Conservation (phyloP, 1,140 invertebrate genomes). For the Microplitis demolitor region DNA sequence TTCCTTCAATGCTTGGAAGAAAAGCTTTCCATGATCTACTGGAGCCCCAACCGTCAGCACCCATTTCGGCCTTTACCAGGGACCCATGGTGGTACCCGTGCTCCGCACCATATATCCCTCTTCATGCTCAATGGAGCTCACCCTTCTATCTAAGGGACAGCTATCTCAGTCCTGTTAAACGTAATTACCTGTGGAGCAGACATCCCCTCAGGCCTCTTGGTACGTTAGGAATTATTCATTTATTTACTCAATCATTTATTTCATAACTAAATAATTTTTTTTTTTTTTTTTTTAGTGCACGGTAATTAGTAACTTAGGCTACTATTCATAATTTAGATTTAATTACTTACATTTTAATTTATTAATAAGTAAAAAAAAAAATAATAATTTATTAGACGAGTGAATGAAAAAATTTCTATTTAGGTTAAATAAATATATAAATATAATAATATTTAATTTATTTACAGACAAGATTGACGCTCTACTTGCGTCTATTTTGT, state of each 20-base stretch:
- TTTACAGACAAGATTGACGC: conserved; percentile 1
- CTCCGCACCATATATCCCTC: conserved; percentile 72
- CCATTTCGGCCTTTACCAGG: conserved; percentile 77
- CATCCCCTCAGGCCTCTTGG: conserved; percentile 87
- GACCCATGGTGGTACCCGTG: conserved; percentile 87
- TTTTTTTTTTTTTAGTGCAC: neutral
- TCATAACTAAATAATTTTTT: neutral
- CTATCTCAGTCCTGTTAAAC: conserved; percentile 85
- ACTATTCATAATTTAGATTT: no score
- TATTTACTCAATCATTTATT: neutral
- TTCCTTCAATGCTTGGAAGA: conserved; percentile 58
- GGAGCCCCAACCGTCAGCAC: conserved; percentile 75
- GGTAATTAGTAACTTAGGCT: no score
- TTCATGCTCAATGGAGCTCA: conserved; percentile 67
- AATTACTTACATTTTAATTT: no score
- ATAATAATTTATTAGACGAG: no score
- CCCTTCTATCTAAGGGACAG: conserved; percentile 83
- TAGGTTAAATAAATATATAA: neutral
- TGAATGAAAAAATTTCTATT: no score
- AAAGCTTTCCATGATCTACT: conserved; percentile 76
- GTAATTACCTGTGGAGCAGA: conserved; percentile 85
- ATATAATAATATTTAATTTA: neutral
- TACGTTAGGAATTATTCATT: conserved; percentile 52
- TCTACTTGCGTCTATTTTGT: conserved; percentile 2
- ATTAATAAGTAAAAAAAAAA: no score